Base-by-base conservation (phyloP, 2,888 invertebrate species). In the Thymelicus acteon region DNA sequence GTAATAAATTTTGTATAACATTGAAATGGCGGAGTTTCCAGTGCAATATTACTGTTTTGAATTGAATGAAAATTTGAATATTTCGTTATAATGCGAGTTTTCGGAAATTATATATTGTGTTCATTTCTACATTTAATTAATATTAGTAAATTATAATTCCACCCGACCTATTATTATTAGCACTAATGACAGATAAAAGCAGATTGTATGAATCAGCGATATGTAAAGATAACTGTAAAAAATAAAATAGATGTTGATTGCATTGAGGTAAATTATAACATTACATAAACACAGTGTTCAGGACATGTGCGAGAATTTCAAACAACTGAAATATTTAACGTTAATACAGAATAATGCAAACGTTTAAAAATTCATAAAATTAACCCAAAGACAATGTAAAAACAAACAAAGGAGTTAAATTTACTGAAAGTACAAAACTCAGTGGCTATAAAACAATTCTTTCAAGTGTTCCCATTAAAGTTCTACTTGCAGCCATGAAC, bases 401-500 rank as follows among this genome's bases (percentile, higher is more conserved):
- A 58, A 52, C 52, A 52, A 65, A 65, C 44, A 60, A 65, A 71
- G 65, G 10, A 39, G 44, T 5, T 13, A 52, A 65, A 65, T 71
- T 44, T 19, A 65, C 65, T 37, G 24, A 48, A 71, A 65, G 52
- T 65, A 65, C 47, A 52, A 66, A 71, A 66, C 65, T 61, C 37
- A 13, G 65, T 60, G 47, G 60, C 65, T 39, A 65, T 65, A 61
- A 71, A 71, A 60, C 71, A 71, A 71, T 71, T 71, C 71, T 71
- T 71, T 61, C 71, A 66, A 71, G 71, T 71, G 71, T 71, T 71
- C 71, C 71, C 71, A 71, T 71, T 71, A 71, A 71, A 65, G 60
- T 65, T 66, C 71, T 61, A 60, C 60, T 71, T 61, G 65, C 62
- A 63, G 68, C 65, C 71, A 71, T 71, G 71, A 71, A 61, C 71